These are phyloP conservation scores for Margaritifera margaritifera DNA, from an alignment of 2,888 invertebrate genomes.

Conservation along the genomic window DNA sequence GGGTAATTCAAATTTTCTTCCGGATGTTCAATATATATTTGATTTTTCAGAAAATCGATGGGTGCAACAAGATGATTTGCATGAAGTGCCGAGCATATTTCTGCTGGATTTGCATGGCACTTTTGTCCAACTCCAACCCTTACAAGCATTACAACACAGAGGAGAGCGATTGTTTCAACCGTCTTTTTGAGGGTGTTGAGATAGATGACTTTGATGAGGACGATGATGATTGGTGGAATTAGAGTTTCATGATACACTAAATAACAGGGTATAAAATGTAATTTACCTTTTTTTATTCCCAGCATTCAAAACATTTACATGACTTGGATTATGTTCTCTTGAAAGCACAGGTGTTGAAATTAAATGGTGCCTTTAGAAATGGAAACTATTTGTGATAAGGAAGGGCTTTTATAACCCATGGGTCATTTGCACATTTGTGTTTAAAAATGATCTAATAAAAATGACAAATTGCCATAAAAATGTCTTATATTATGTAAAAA, in stretches of 20 bases:
- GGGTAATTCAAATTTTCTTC: neutral
- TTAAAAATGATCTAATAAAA: too few species aligned
- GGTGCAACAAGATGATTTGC: constrained; percentile 83
- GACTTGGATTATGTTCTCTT: too few species aligned
- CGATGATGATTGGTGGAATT: constrained; percentile 5
- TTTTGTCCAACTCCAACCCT: constrained; percentile 75
- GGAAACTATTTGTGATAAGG: too few species aligned
- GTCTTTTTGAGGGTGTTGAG: constrained; percentile 74
- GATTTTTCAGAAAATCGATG: constrained; percentile 77
- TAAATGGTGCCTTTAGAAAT: too few species aligned
- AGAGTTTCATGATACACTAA: neutral
- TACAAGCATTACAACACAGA: constrained; percentile 77
- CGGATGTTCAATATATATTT: constrained; percentile 4
- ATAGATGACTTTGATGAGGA: constrained; percentile 42
- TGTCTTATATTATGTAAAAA: too few species aligned
- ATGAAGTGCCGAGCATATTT: constrained; percentile 78
- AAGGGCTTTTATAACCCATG: too few species aligned
- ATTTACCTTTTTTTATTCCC: too few species aligned
- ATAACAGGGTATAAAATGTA: too few species aligned
- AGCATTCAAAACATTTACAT: too few species aligned
- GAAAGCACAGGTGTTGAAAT: too few species aligned
- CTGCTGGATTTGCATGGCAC: constrained; percentile 78
- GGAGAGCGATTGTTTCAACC: constrained; percentile 74
- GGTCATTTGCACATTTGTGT: too few species aligned
- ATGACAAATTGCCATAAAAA: too few species aligned